Evolutionary conservation across 2,797 vertebrate genomes (phyloP), one percentile per base, ranked within the genome.

Genomic region (Argyrosomus regius): DNA sequence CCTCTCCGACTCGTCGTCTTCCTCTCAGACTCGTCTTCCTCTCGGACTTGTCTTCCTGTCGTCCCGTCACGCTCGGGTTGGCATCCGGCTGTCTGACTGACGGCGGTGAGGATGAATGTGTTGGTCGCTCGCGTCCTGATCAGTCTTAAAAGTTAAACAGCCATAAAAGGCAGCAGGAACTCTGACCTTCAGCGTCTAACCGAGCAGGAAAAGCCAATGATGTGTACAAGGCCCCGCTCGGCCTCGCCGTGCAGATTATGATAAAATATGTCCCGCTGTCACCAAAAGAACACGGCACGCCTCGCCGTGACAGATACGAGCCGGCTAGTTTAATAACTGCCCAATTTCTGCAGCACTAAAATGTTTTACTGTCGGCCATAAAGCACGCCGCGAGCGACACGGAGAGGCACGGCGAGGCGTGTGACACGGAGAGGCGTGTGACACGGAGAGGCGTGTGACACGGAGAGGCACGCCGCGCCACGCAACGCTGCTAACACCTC

Each of bases 121-220:
- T 69, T 68, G 20, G 66, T 67, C 80, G 66, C 66, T 75, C 22
- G 77, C 78, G 87, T 90, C 85, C 71, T 91, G 56, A 93, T 96
- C 94, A 93, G 94, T 96, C 95, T 95, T 96, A 93, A 96, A 97
- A 96, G 96, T 96, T 95, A 94, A 93, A 95, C 94, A 97, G 93
- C 95, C 95, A 95, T 96, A 97, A 98, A 96, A 96, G 96, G 96
- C 96, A 94, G 96, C 90, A 93, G 96, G 97, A 96, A 97, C 96
- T 96, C 94, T 97, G 97, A 98, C 98, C 98, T 99, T 99, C 96
- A 96, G 91, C 86, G 95, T 95, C 94, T 98, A 98, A 98, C 97
- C 95, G 96, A 97, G 96, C 97, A 97, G 92, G 95, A 96, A 96
- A 96, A 98, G 93, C 95, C 97, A 97, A 98, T 97, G 97, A 97